Evolutionary conservation across 2,797 vertebrate species (phyloP).

Genomic region (Microctenopoma steveboyesi): DNA sequence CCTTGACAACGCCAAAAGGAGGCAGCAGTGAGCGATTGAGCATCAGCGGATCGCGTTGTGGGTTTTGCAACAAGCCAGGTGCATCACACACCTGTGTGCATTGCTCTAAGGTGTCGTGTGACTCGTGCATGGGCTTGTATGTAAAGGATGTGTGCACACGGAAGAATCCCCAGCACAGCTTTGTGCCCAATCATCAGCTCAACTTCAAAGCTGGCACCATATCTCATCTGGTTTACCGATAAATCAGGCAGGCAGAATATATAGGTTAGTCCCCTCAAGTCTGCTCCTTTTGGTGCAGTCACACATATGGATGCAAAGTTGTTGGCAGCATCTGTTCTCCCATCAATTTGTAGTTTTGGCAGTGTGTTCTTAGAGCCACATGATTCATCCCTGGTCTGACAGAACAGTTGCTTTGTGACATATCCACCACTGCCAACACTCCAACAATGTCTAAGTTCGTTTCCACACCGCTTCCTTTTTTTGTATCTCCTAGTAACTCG

Average conservation of each 20-base stretch:
- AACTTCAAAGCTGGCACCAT: conserved; percentile 95
- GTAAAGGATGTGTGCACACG: conserved; percentile 94
- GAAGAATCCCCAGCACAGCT: conserved; percentile 94
- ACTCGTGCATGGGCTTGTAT: conserved; percentile 92
- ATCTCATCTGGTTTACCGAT: conserved; percentile 95
- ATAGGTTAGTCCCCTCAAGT: conserved; percentile 24
- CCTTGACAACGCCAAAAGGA: conserved; percentile 75
- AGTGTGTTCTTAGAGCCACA: background rate
- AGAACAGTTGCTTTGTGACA: background rate
- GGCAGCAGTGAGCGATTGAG: conserved; percentile 72
- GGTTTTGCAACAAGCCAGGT: conserved; percentile 95
- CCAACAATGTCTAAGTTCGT: background rate
- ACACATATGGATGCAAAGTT: background rate
- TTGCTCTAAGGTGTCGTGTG: conserved; percentile 98
- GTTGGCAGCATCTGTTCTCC: background rate
- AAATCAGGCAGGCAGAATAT: conserved; percentile 66
- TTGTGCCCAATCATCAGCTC: conserved; percentile 95
- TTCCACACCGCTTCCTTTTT: background rate
- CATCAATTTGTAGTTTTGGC: too few species aligned
- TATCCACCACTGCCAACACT: too few species aligned
- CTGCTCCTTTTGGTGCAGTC: background rate
- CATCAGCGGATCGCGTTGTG: conserved; percentile 85
- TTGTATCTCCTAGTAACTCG: background rate
- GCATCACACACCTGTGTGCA: conserved; percentile 96
- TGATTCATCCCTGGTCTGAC: background rate